Evolutionary conservation across 2,113 vertebrate species (phyloP).

Genomic region (Ursus arctos): DNA sequence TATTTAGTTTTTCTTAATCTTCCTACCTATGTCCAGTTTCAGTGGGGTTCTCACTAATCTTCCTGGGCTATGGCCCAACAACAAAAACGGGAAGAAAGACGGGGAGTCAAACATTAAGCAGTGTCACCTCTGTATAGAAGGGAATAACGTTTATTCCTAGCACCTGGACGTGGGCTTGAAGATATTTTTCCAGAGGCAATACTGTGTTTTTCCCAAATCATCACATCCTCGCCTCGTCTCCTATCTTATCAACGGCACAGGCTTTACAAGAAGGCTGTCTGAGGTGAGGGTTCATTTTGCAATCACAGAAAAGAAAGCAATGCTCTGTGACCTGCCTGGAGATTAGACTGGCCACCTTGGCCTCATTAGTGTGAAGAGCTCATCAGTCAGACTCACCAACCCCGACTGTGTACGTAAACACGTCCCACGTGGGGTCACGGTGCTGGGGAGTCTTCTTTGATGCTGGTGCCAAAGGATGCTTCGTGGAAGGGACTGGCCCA

Average conservation of each 20-base stretch:
- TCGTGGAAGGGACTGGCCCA: neutral
- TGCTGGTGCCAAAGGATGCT: neutral
- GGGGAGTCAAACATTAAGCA: neutral
- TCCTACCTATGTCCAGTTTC: neutral
- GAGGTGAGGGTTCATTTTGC: neutral
- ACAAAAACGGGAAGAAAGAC: neutral
- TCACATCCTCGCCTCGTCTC: neutral
- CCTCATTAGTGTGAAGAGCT: neutral
- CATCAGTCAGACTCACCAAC: neutral
- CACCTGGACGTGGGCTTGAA: neutral
- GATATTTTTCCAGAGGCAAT: neutral
- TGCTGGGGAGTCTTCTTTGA: neutral
- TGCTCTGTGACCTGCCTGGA: neutral
- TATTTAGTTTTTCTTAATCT: slow-evolving; percentile 15
- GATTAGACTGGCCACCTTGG: neutral
- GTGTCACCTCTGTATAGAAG: neutral
- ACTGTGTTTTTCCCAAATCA: neutral
- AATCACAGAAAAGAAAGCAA: slow-evolving; percentile 27
- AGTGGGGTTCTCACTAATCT: neutral
- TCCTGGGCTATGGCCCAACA: neutral
- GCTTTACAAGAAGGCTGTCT: neutral
- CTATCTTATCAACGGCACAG: neutral
- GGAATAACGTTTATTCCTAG: neutral
- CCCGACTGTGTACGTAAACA: neutral
- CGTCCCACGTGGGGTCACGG: neutral